Conservation (phyloP, 2,797 vertebrate species). For the Psittacula derbiana region DNA sequence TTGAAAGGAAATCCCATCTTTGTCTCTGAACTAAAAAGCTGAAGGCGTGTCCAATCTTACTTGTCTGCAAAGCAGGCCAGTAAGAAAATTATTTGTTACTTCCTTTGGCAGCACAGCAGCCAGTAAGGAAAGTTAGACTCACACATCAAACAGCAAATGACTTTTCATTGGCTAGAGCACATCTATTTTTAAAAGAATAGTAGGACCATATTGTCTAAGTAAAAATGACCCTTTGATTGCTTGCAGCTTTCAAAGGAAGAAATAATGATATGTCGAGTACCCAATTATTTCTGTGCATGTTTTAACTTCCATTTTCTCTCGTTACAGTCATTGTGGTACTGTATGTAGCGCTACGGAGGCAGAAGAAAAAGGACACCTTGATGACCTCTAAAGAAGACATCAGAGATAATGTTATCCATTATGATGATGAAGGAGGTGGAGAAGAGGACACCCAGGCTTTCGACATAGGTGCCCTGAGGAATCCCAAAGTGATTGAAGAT, state of each 20-base stretch:
- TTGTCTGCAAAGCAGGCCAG: background rate
- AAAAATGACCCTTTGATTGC: background rate
- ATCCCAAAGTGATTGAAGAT: conserved; percentile 92
- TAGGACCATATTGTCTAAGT: background rate
- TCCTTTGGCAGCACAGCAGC: background rate
- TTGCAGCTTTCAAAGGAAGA: background rate
- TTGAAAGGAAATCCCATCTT: background rate
- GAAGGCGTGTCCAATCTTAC: background rate
- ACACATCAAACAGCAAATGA: background rate
- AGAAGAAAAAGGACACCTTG: conserved; percentile 95
- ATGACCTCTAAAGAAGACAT: conserved; percentile 99
- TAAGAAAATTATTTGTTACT: background rate
- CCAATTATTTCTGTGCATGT: background rate
- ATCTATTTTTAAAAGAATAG: background rate
- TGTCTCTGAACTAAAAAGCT: background rate
- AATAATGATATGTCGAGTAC: background rate
- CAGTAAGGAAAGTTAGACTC: background rate
- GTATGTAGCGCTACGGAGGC: conserved; percentile 89
- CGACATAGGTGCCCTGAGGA: conserved; percentile 95
- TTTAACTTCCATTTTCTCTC: conserved; percentile 9
- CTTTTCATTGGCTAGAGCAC: background rate
- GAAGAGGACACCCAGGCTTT: conserved; percentile 98
- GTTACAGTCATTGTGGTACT: conserved; percentile 91
- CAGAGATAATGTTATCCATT: conserved; percentile 97
- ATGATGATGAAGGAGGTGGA: conserved; percentile 96